Conservation (phyloP, 2,888 invertebrate genomes). For the Eupithecia pulchellata region DNA sequence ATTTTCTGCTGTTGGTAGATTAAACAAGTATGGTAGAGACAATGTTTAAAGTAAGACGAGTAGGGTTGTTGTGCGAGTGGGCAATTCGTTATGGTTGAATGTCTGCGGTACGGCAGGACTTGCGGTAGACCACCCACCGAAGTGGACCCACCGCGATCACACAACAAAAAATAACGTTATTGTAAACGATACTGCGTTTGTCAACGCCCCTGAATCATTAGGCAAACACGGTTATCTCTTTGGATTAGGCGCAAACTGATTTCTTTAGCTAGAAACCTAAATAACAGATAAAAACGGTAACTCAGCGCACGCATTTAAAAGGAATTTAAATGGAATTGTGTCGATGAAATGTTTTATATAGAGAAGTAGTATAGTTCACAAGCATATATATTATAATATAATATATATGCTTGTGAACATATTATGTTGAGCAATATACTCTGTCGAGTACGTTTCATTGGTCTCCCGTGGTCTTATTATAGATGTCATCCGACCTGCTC, state of each 20-base stretch:
- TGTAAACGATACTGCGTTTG: constrained; percentile 57
- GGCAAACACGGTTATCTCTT: constrained; percentile 44
- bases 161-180: constrained; percentile 59
- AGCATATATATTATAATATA: no score
- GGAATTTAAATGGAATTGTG: constrained; percentile 21
- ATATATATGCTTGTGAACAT: no score
- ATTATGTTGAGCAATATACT: constrained; percentile 73
- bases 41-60: constrained; percentile 44
- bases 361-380: no score
- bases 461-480: constrained; percentile 83
- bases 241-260: constrained; percentile 36
- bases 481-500: constrained; percentile 84
- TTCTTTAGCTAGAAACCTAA: constrained; percentile 36
- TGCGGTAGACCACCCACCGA: constrained; percentile 67
- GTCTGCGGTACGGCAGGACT: constrained; percentile 48
- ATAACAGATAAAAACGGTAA: constrained; percentile 20
- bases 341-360: constrained; percentile 21
- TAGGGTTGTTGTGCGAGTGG: constrained; percentile 42
- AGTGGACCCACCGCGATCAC: constrained; percentile 58
- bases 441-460: constrained; percentile 73
- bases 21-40: constrained; percentile 19
- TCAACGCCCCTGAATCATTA: constrained; percentile 53
- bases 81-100: constrained; percentile 50
- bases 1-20: constrained; percentile 14
- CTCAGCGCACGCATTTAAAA: constrained; percentile 32